Percentiles rank a stretch among this genome's conserved stretches.
Conservation (phyloP, 2,113 vertebrate species). For the Stigmatopora argus region DNA sequence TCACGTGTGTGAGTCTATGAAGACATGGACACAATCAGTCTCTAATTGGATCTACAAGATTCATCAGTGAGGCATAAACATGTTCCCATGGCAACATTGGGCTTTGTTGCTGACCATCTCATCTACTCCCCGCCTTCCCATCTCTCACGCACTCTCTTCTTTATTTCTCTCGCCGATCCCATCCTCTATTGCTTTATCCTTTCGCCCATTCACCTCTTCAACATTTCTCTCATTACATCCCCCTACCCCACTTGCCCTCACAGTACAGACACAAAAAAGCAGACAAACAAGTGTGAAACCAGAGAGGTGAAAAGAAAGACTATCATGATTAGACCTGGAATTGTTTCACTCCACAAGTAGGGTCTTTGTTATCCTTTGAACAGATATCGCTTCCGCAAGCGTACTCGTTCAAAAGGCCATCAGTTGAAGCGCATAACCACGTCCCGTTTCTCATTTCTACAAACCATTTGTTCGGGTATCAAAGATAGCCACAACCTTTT, state of each 20-base stretch:
- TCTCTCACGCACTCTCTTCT: conserved; percentile 31
- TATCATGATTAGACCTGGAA: conserved; percentile 36
- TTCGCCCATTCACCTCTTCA: conserved; percentile 63
- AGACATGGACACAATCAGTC: conserved; percentile 78
- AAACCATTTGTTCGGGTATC: conserved; percentile 40
- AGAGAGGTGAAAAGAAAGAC: conserved; percentile 1
- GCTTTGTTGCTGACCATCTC: conserved; percentile 64
- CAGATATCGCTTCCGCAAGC: conserved; percentile 7
- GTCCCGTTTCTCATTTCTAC: conserved; percentile 21
- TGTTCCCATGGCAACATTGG: conserved; percentile 75
- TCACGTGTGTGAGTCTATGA: conserved; percentile 57
- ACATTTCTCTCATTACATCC: conserved; percentile 54
- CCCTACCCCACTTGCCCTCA: conserved; percentile 7
- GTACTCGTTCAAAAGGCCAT: conserved; percentile 11
- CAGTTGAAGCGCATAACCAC: too few species aligned
- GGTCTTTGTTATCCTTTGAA: conserved; percentile 18
- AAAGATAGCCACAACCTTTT: conserved; percentile 52
- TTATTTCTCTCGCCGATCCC: conserved; percentile 50
- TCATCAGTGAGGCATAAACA: conserved; percentile 83
- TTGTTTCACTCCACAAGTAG: conserved; percentile 49
- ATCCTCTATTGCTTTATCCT: conserved; percentile 60
- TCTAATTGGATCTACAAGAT: conserved; percentile 86
- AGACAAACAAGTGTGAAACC: conserved; percentile 48
- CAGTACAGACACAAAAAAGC: conserved; percentile 18
- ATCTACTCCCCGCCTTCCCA: conserved; percentile 23